Evolutionary conservation across 2,113 vertebrate genomes (phyloP).

Genomic region (Psephotus haematonotus): DNA sequence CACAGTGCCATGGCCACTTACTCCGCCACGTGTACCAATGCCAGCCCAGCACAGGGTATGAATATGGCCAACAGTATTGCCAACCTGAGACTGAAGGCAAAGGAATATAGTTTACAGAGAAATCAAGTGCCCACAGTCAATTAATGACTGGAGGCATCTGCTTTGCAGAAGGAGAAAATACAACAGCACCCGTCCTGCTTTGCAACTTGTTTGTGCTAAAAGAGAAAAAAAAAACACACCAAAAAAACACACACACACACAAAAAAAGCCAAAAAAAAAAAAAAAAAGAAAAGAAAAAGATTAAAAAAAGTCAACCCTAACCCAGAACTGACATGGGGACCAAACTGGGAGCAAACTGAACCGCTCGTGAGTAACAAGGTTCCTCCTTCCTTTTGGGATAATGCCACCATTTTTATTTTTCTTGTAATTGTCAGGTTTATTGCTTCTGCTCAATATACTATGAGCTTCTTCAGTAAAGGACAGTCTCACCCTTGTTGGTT

Average conservation of each 20-base stretch:
- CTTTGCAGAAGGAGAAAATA: constrained; percentile 65
- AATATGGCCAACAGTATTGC: constrained; percentile 99
- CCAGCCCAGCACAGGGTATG: constrained; percentile 94
- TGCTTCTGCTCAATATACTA: constrained; percentile 76
- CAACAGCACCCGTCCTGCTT: constrained; percentile 71
- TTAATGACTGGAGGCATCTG: constrained; percentile 78
- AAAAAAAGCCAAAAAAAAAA: background rate
- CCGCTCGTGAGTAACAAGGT: constrained; percentile 64
- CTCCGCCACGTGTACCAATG: constrained; percentile 92
- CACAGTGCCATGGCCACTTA: constrained; percentile 94
- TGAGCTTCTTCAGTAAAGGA: constrained; percentile 70
- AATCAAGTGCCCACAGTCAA: constrained; percentile 99
- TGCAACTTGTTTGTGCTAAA: constrained; percentile 68
- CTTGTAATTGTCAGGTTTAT: constrained; percentile 67
- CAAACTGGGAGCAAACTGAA: constrained; percentile 69
- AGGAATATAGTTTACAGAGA: constrained; percentile 98
- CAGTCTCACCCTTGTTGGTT: constrained; percentile 49
- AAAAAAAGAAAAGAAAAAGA: background rate
- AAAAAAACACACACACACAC: background rate
- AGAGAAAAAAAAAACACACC: background rate
- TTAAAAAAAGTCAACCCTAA: constrained; percentile 9
- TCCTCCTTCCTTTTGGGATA: constrained; percentile 65
- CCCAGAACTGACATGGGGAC: constrained; percentile 66
- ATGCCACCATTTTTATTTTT: constrained; percentile 62
- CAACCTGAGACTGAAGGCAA: constrained; percentile 99